Base-by-base conservation (phyloP, 1,140 invertebrate species). In the Orussus abietinus region DNA sequence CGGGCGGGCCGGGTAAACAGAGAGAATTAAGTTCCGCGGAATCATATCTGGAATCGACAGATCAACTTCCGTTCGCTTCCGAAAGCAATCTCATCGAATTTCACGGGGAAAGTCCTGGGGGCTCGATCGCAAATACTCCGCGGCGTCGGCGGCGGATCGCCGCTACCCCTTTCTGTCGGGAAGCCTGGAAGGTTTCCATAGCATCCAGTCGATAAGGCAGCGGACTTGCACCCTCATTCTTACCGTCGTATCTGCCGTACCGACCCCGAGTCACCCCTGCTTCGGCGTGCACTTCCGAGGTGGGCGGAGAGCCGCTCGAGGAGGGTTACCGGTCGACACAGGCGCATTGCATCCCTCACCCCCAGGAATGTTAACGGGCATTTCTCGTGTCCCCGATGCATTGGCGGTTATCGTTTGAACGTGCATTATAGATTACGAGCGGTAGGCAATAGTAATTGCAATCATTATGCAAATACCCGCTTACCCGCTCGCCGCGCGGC, bases 171-270 rank as follows among this genome's bases (percentile, higher is more conserved):
- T 65, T 68, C 62, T 66, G 59, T 62, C 63, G 61, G 53, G 51
- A 46, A 60, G 30, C 48, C 38, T 32, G 46, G 12, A 52, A 62
- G 57, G 53, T 62, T 63, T 62, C 51, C 45, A 51, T 51, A 33
- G 37, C 30, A 57, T 66, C 47, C 69, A 61, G 69, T 70, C 69
- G 69, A 72, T 72, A 66, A 66, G 59, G 64, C 62, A 53, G 52
- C 33, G n/a, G n/a, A n/a, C n/a, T n/a, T n/a, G n/a, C n/a, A n/a
- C n/a, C n/a, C n/a, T n/a, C n/a, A n/a, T n/a, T 50, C 41, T 47
- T 53, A 50, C 43, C 42, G 28, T 43, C 55, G 51, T 59, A 51
- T 58, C 66, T 69, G 49, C 64, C 42, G 40, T 69, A 65, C 65
- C 66, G 64, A 68, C 66, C 49, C n/a, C 52, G 43, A 55, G 49